Percentiles rank a stretch among this genome's conserved stretches.
Conservation (phyloP, 1,140 invertebrate species). For the Drosophila burlai region DNA sequence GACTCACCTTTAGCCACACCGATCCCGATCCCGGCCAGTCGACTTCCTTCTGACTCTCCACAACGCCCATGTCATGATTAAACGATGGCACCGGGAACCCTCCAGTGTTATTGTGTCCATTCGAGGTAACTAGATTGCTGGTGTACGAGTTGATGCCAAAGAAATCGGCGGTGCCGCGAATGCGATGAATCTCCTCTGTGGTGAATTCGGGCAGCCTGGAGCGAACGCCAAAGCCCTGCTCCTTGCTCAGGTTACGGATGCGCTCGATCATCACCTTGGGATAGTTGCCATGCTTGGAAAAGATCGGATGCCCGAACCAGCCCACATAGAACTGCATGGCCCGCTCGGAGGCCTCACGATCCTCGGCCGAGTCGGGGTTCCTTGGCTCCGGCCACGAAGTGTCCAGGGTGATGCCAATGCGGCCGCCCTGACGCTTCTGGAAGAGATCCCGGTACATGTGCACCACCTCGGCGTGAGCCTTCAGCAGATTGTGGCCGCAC, state of each 20-base stretch:
- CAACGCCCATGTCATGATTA: constrained; percentile 86
- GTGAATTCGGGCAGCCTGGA: constrained; percentile 89
- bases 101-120: constrained; percentile 83
- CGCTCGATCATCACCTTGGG: constrained; percentile 87
- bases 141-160: constrained; percentile 88
- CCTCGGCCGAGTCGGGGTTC: constrained; percentile 85
- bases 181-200: constrained; percentile 86
- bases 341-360: constrained; percentile 86
- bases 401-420: constrained; percentile 88
- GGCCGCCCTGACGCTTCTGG: constrained; percentile 87
- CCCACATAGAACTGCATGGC: constrained; percentile 87
- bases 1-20: constrained; percentile 86
- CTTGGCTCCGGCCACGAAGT: constrained; percentile 88
- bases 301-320: constrained; percentile 88
- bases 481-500: constrained; percentile 88
- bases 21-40: constrained; percentile 86
- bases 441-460: constrained; percentile 89
- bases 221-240: constrained; percentile 86
- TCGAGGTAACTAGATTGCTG: constrained; percentile 84
- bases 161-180: constrained; percentile 88
- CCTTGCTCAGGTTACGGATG: constrained; percentile 86
- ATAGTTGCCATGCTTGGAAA: constrained; percentile 88
- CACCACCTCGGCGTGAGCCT: constrained; percentile 88
- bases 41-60: constrained; percentile 82
- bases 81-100: constrained; percentile 86